Evolutionary conservation across 2,888 invertebrate species (phyloP).

Genomic region (Andrena haemorrhoa): DNA sequence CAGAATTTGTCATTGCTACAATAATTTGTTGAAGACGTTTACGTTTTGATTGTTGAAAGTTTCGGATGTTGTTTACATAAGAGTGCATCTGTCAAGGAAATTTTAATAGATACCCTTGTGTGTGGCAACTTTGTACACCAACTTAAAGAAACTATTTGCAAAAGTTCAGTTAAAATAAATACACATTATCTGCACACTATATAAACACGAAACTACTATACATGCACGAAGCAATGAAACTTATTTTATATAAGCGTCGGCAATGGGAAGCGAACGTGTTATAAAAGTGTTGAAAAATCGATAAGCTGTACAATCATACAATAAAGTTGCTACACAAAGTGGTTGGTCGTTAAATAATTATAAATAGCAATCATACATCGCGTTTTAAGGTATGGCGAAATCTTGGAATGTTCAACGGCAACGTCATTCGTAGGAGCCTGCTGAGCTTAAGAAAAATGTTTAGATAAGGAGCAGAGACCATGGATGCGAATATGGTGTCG

Average conservation of each 20-base stretch:
- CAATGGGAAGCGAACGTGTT: background rate
- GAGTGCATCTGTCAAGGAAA: background rate
- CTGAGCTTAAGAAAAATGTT: slow-evolving; percentile 19
- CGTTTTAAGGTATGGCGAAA: slow-evolving; percentile 4
- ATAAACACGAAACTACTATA: background rate
- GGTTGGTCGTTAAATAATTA: slow-evolving; percentile 13
- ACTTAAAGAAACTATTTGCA: background rate
- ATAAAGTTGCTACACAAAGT: slow-evolving; percentile 23
- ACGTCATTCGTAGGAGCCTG: slow-evolving; percentile 46
- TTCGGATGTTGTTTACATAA: background rate
- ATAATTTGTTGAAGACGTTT: slow-evolving; percentile 23
- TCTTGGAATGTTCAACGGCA: slow-evolving; percentile 30
- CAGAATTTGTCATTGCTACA: slow-evolving; percentile 29
- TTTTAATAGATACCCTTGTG: background rate
- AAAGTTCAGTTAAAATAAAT: background rate
- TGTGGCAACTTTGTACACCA: slow-evolving; percentile 29
- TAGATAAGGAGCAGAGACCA: slow-evolving; percentile 15
- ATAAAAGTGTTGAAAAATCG: background rate
- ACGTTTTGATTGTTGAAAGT: slow-evolving; percentile 1
- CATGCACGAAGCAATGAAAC: background rate
- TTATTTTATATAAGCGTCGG: background rate
- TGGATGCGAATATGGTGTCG: slow-evolving; percentile 5
- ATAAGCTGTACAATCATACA: background rate
- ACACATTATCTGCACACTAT: background rate
- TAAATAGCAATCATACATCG: slow-evolving; percentile 15